Percentiles rank a stretch among this genome's conserved stretches.
Evolutionary conservation across 2,888 invertebrate species (phyloP).

Genomic region (Augochlorella aurata): DNA sequence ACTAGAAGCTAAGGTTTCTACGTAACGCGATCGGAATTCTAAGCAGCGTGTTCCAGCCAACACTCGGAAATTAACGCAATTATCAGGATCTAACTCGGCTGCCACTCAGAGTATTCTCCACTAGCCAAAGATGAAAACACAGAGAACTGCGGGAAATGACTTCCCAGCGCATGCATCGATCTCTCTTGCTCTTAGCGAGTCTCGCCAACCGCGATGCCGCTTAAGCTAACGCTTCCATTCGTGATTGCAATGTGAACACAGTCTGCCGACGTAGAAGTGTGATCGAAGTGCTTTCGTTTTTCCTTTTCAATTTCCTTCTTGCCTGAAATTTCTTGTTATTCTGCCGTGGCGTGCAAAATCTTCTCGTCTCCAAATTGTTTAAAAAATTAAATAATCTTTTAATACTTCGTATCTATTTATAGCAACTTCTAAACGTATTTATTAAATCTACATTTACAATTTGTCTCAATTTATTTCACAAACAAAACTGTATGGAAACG

Average conservation of each 20-base stretch:
- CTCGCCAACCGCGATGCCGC: neutral
- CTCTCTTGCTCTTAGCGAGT: neutral
- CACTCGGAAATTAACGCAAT: conserved; percentile 39
- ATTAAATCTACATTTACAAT: too few relatives aligned
- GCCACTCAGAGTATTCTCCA: conserved; percentile 13
- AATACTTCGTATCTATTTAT: too few relatives aligned
- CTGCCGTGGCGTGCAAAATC: too few relatives aligned
- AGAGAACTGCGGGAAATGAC: conserved; percentile 33
- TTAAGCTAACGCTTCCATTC: neutral
- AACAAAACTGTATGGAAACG: too few relatives aligned
- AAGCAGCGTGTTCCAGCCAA: conserved; percentile 24
- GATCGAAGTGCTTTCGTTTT: neutral
- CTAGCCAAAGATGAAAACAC: conserved; percentile 35
- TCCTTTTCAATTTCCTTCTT: neutral
- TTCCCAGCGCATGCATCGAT: conserved; percentile 18
- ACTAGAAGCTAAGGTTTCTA: conserved; percentile 35
- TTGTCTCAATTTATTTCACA: too few relatives aligned
- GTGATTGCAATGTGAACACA: neutral
- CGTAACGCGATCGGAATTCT: conserved; percentile 34
- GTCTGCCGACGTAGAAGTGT: neutral
- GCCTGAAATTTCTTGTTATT: neutral
- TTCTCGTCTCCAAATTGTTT: too few relatives aligned
- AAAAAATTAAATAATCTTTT: too few relatives aligned
- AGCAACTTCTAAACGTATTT: too few relatives aligned
- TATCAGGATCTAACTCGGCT: conserved; percentile 30